Base-by-base conservation (phyloP, 2,113 vertebrate species). In the Hippolais icterina region DNA sequence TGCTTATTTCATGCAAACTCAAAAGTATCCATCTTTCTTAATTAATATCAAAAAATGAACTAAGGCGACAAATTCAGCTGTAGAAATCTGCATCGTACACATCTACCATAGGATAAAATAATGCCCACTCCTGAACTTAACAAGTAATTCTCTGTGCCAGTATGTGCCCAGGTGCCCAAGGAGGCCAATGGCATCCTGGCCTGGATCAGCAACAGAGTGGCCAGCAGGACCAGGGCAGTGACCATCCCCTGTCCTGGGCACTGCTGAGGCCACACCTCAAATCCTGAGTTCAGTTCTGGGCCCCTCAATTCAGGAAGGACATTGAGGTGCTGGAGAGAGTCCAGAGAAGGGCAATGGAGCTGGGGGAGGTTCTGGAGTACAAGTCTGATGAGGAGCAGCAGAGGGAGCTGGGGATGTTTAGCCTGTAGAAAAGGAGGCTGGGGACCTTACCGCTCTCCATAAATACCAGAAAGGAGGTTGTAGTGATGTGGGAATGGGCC, bases 191-290 rank as follows among this genome's bases (percentile, higher is more conserved):
- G 1, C 54, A 90, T 31, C 3, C 14, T 47, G 41, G 25, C 5
- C 70, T 69, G 41, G 2, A 31, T 8, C 54, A 69, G 27, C 42
- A 69, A 4, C 0, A 33, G 25, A 0, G 21, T 6, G 41, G 41
- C 41, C 47, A 54, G 71, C 56, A 76, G 54, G 17, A 21, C 1
- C 14, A 69, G 39, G 29, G n/a, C 39, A 68, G 61, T 3, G 70
- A 61, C 2, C 5, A 3, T 2, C 1, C 2, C 12, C n/a, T 68
- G 6, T 8, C 19, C 41, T 49, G 0, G 0, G 41, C 54, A 33
- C 21, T 54, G 29, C 1, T 7, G 29, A 76, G 12, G 12, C n/a
- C 54, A 33, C 41, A 27, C 5, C 35, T 49, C 5, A 2, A 69
- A 16, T 19, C 4, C 54, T 22, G 41, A 0, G 21, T 6, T 5